Evolutionary conservation across 2,113 vertebrate genomes (phyloP).

Genomic region (Nyctereutes procyonoides): DNA sequence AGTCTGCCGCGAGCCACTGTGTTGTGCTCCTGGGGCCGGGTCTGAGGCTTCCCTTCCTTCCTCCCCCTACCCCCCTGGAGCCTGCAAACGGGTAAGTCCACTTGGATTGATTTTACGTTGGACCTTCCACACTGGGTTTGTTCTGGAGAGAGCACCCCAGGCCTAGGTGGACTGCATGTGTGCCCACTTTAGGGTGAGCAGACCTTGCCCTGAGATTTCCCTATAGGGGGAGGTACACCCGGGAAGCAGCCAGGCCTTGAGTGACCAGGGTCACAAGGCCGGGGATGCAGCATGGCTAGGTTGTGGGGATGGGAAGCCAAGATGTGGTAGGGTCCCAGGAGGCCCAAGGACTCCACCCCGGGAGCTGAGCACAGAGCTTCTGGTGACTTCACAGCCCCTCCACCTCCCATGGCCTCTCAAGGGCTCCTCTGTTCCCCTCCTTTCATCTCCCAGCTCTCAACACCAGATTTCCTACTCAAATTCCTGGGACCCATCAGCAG

Average conservation of each 20-base stretch:
- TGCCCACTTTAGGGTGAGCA: neutral
- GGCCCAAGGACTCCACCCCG: neutral
- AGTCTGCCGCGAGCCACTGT: neutral
- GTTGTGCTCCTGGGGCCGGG: too few species aligned
- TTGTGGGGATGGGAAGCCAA: neutral
- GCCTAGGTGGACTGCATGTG: neutral
- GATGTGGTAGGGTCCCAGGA: neutral
- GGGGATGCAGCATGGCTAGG: neutral
- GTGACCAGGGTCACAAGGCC: neutral
- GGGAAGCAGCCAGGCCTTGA: neutral
- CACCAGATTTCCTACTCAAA: neutral
- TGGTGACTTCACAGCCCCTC: too few species aligned
- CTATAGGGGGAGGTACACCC: fast-evolving
- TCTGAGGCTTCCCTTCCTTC: neutral
- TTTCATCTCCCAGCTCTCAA: neutral
- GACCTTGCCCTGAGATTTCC: neutral
- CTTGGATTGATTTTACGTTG: neutral
- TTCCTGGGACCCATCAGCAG: neutral
- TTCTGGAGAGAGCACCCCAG: neutral
- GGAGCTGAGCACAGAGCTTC: neutral
- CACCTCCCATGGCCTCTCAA: neutral
- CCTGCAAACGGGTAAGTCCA: neutral
- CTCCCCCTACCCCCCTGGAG: neutral
- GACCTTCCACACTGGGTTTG: neutral
- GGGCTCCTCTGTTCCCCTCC: too few species aligned